These are phyloP conservation scores for Enteromius trimaculatus DNA, from an alignment of 2,797 vertebrate species.

Conservation along the genomic window DNA sequence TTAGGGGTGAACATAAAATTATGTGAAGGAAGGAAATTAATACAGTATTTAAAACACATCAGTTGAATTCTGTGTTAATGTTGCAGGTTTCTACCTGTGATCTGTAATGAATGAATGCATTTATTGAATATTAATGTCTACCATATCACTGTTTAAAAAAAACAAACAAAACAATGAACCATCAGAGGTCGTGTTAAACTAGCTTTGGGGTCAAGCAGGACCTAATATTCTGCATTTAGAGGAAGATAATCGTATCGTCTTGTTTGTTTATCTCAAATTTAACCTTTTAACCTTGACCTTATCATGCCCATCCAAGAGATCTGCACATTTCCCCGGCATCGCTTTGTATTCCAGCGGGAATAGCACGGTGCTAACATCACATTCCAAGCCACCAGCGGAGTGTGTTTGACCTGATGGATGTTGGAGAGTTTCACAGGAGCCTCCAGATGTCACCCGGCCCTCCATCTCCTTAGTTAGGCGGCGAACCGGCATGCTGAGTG, in stretches of 20 bases:
- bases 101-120: background rate
- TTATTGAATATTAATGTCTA: background rate
- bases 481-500: constrained; percentile 39
- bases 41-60: background rate
- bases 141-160: too few species aligned
- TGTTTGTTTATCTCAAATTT: constrained; percentile 20
- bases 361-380: constrained; percentile 18
- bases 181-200: background rate
- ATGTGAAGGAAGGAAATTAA: background rate
- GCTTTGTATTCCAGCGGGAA: constrained; percentile 26
- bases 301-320: constrained; percentile 9
- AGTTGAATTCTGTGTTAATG: background rate
- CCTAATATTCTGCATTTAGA: background rate
- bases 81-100: background rate
- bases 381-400: constrained; percentile 46
- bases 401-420: constrained; percentile 49
- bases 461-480: constrained; percentile 49
- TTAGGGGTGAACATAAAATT: background rate
- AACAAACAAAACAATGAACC: background rate
- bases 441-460: constrained; percentile 41
- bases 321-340: background rate
- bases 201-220: background rate
- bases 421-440: constrained; percentile 42
- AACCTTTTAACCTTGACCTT: constrained; percentile 37
- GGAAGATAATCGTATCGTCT: background rate